These are phyloP conservation scores for Zygaena filipendulae DNA, from an alignment of 2,888 invertebrate species.

Conservation along the genomic window DNA sequence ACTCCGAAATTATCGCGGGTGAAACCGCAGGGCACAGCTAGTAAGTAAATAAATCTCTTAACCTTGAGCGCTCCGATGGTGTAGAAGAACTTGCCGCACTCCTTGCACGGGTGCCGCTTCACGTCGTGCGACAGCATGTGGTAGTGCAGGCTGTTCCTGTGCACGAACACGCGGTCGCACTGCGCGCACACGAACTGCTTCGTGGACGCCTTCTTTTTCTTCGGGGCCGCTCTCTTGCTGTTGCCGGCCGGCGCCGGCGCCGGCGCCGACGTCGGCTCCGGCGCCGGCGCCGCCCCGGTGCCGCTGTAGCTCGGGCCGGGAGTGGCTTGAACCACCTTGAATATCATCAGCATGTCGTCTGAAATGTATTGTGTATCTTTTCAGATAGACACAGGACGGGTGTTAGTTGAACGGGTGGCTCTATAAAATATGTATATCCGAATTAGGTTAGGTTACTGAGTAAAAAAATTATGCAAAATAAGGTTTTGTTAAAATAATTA, in stretches of 20 bases:
- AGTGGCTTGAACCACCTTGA: slow-evolving; percentile 8
- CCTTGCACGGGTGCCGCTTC: slow-evolving; percentile 79
- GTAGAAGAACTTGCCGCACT: slow-evolving; percentile 86
- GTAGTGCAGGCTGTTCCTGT: slow-evolving; percentile 86
- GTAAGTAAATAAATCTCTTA: too few species aligned
- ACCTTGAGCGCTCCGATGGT: slow-evolving; percentile 85
- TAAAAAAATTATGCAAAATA: too few species aligned
- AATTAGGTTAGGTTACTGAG: too few species aligned
- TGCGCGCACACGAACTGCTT: slow-evolving; percentile 68
- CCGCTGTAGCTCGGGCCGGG: slow-evolving; percentile 8
- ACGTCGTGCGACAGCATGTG: slow-evolving; percentile 85
- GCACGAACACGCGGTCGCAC: slow-evolving; percentile 81
- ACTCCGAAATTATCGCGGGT: too few species aligned
- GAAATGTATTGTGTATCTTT: too few species aligned
- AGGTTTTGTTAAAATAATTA: too few species aligned
- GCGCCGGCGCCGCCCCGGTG: too few species aligned
- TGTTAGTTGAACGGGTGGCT: too few species aligned
- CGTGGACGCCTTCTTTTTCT: slow-evolving; percentile 29
- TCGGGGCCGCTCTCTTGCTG: slow-evolving; percentile 19
- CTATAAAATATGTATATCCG: too few species aligned
- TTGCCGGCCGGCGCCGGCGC: background rate
- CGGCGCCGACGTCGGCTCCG: slow-evolving; percentile 5
- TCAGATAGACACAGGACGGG: too few species aligned
- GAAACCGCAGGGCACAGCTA: too few species aligned
- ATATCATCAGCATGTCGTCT: too few species aligned